These are phyloP conservation scores for Ciconia nigra DNA, from an alignment of 2,797 vertebrate species.

Conservation along the genomic window DNA sequence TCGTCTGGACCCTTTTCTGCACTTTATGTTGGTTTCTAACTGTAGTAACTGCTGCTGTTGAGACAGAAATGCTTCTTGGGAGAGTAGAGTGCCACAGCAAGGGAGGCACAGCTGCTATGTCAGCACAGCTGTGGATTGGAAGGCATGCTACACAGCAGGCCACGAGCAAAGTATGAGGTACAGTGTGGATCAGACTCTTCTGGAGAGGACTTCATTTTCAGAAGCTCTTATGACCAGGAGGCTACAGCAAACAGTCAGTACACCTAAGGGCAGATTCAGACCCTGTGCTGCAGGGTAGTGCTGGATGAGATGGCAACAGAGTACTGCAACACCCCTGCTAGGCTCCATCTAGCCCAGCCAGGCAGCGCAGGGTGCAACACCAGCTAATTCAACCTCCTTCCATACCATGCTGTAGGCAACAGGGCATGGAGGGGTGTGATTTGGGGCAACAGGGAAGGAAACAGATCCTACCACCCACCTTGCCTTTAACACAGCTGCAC, in stretches of 20 bases:
- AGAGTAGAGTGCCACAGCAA: background rate
- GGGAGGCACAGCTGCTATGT: background rate
- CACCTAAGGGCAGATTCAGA: background rate
- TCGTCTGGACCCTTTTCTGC: background rate
- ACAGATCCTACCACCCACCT: background rate
- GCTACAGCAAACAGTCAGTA: background rate
- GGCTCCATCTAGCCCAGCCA: background rate
- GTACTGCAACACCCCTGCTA: background rate
- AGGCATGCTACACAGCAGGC: background rate
- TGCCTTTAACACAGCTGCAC: background rate
- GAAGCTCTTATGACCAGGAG: background rate
- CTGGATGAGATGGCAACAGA: background rate
- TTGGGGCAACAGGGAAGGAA: background rate
- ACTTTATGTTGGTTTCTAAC: background rate
- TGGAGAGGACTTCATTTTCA: background rate
- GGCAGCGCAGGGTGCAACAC: accelerated
- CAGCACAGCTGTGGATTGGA: background rate
- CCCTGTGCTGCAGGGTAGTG: background rate
- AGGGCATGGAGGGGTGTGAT: background rate
- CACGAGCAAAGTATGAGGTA: background rate
- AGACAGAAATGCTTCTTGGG: background rate
- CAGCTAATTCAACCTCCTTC: background rate
- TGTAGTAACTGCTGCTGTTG: background rate
- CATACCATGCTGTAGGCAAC: background rate
- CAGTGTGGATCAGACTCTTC: background rate